Evolutionary conservation across 2,113 vertebrate species (phyloP).

Genomic region (Thamnophis sirtalis): DNA sequence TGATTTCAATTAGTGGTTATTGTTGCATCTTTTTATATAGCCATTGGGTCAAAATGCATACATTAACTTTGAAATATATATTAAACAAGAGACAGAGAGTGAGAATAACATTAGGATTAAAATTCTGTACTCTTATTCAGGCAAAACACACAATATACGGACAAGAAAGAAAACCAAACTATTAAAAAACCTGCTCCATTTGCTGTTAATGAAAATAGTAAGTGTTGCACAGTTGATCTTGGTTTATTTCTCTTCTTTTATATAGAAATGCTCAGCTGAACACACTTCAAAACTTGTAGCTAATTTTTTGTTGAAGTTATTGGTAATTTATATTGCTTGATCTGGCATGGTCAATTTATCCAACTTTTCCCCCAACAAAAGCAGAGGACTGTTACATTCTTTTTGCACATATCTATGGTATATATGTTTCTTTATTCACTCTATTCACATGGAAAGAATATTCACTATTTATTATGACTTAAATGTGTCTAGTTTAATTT

Average conservation of each 20-base stretch:
- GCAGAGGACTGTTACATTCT: constrained; percentile 6
- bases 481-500: background rate
- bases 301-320: constrained; percentile 11
- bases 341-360: constrained; percentile 5
- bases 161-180: background rate
- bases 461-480: constrained; percentile 7
- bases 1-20: background rate
- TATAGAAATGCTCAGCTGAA: constrained; percentile 12
- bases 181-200: background rate
- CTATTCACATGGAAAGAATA: background rate
- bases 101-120: background rate
- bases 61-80: background rate
- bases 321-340: constrained; percentile 14
- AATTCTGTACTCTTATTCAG: background rate
- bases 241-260: background rate
- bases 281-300: constrained; percentile 20
- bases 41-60: background rate
- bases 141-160: background rate
- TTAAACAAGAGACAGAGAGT: background rate
- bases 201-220: background rate
- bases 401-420: background rate
- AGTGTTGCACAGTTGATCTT: background rate
- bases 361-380: background rate
- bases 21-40: background rate
- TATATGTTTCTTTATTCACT: background rate